These are phyloP conservation scores for Pachypanchax playfairii DNA, from an alignment of 2,113 vertebrate genomes.

Conservation along the genomic window DNA sequence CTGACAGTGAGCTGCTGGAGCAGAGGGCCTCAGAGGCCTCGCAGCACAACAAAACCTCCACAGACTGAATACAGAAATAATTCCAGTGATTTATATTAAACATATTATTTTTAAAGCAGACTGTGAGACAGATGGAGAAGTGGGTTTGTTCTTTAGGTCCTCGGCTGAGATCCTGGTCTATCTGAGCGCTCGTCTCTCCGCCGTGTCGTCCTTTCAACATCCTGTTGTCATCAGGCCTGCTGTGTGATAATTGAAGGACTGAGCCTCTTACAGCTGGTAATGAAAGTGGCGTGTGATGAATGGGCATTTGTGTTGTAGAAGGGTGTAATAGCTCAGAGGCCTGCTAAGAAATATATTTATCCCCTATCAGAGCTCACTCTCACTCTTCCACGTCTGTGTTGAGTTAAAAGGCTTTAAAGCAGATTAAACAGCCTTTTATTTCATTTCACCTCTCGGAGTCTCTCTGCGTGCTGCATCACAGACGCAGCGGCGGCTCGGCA, in stretches of 20 bases:
- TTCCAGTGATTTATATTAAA: neutral
- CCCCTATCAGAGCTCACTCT: slow-evolving; percentile 92
- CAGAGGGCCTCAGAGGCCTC: neutral
- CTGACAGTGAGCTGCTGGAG: too few relatives aligned
- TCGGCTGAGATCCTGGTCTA: neutral
- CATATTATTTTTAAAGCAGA: neutral
- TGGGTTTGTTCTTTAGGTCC: too few relatives aligned
- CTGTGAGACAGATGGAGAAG: too few relatives aligned
- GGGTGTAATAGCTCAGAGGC: slow-evolving; percentile 91
- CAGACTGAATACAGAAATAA: neutral
- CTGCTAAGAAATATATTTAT: slow-evolving; percentile 94
- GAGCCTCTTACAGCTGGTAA: slow-evolving; percentile 90
- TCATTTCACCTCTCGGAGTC: slow-evolving; percentile 85
- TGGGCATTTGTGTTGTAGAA: slow-evolving; percentile 88
- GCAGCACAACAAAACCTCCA: neutral
- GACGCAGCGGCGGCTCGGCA: too few relatives aligned
- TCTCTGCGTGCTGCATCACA: too few relatives aligned
- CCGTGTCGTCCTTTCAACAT: slow-evolving; percentile 79
- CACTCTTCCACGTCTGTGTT: slow-evolving; percentile 87
- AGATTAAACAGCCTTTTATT: slow-evolving; percentile 99
- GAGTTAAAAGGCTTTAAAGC: slow-evolving; percentile 94
- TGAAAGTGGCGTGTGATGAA: slow-evolving; percentile 90
- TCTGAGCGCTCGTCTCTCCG: slow-evolving; percentile 49
- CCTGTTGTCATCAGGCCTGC: slow-evolving; percentile 85
- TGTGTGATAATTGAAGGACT: slow-evolving; percentile 92